Conservation (phyloP, 2,888 invertebrate genomes). For the Heliconius cydno region DNA sequence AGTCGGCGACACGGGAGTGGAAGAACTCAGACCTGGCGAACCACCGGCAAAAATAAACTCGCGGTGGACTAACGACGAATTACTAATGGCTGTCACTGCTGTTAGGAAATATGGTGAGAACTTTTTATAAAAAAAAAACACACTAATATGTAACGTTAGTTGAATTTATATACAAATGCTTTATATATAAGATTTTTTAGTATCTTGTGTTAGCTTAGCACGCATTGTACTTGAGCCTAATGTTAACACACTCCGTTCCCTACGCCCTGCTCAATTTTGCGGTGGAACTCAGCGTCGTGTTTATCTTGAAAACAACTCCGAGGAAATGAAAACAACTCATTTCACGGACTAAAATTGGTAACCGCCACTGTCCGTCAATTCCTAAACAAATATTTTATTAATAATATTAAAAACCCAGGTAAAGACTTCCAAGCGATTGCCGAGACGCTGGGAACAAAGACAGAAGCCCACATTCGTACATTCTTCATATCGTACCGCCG, state of each 20-base stretch:
- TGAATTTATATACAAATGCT: too few relatives aligned
- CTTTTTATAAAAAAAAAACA: neutral
- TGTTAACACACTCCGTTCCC: too few relatives aligned
- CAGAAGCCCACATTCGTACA: slow-evolving; percentile 94
- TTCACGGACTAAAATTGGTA: too few relatives aligned
- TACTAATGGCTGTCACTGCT: slow-evolving; percentile 95
- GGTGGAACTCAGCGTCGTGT: too few relatives aligned
- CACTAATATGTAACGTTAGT: neutral
- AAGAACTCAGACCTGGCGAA: slow-evolving; percentile 85
- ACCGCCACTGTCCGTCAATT: neutral
- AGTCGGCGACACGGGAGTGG: slow-evolving; percentile 83
- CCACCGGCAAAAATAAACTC: slow-evolving; percentile 89
- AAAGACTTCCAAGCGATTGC: slow-evolving; percentile 96
- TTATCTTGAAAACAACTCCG: neutral
- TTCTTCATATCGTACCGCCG: slow-evolving; percentile 96
- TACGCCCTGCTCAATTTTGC: too few relatives aligned
- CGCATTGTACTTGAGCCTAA: too few relatives aligned
- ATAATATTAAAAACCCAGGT: slow-evolving; percentile 69
- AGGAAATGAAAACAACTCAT: too few relatives aligned
- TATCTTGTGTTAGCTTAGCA: too few relatives aligned
- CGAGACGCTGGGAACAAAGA: slow-evolving; percentile 97
- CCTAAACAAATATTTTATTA: neutral
- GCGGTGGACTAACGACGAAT: slow-evolving; percentile 96
- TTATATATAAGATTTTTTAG: too few relatives aligned
- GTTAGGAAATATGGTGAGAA: slow-evolving; percentile 87